These are phyloP conservation scores for Brachyopa scutellaris DNA, from an alignment of 2,888 invertebrate genomes.

Conservation along the genomic window DNA sequence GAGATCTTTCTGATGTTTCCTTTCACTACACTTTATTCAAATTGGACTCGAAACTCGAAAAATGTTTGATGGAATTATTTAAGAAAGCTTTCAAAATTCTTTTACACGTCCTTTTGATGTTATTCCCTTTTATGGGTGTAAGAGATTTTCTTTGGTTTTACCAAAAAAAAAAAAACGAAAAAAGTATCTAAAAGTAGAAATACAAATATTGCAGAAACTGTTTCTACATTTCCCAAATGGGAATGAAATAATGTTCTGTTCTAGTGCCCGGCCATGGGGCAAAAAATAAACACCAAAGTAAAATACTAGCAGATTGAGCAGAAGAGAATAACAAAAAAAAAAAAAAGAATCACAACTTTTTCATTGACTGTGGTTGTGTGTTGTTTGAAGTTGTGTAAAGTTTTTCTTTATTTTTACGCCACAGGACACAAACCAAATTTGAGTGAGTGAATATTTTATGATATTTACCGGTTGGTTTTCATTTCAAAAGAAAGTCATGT, in stretches of 20 bases:
- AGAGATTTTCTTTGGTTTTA: background rate
- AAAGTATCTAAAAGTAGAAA: too few relatives aligned
- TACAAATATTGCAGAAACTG: constrained; percentile 3
- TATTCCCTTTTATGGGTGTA: background rate
- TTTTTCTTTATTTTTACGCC: constrained; percentile 18
- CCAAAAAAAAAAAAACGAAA: too few relatives aligned
- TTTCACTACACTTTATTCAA: constrained; percentile 31
- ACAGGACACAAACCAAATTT: constrained; percentile 68
- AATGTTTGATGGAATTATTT: constrained; percentile 40
- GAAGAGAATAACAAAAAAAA: background rate
- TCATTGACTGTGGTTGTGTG: constrained; percentile 13
- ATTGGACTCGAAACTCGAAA: constrained; percentile 20
- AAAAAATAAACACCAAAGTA: constrained; percentile 28
- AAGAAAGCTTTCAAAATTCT: background rate
- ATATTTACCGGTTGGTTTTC: constrained; percentile 44
- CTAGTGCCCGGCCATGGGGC: constrained; percentile 21
- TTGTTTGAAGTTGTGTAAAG: constrained; percentile 21
- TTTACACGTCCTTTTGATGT: background rate
- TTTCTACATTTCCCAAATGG: constrained; percentile 18
- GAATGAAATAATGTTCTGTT: constrained; percentile 20
- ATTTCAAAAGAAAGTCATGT: too few relatives aligned
- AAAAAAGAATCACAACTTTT: background rate
- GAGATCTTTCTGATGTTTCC: constrained; percentile 8
- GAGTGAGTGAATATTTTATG: constrained; percentile 66
- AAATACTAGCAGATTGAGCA: background rate